Conservation (phyloP, 2,113 vertebrate genomes). For the Polyodon spathula region DNA sequence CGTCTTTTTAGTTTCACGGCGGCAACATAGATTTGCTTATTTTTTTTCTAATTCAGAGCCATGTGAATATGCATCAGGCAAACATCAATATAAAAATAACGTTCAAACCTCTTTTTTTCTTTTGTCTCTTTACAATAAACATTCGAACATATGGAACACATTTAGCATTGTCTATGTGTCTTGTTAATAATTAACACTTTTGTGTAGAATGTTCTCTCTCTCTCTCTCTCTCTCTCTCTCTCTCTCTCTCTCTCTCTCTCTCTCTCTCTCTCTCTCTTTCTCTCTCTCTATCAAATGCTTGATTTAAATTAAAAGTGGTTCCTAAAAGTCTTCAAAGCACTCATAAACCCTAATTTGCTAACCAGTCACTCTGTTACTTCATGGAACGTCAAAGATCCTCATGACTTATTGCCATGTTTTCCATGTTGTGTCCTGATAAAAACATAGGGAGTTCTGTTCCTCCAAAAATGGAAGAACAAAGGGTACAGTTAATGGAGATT, state of each 20-base stretch:
- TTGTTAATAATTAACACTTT: constrained; percentile 5
- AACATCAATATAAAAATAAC: too few relatives aligned
- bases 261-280: background rate
- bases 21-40: too few relatives aligned
- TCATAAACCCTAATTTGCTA: background rate
- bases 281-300: background rate
- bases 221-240: background rate
- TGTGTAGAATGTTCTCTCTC: too few relatives aligned
- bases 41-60: too few relatives aligned
- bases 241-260: background rate
- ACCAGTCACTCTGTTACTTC: constrained; percentile 7
- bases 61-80: too few relatives aligned
- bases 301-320: constrained; percentile 1
- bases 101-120: too few relatives aligned
- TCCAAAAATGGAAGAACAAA: constrained; percentile 55
- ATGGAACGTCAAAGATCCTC: constrained; percentile 52
- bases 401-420: constrained; percentile 48
- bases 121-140: background rate
- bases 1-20: too few relatives aligned
- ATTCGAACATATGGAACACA: background rate
- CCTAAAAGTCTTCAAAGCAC: constrained; percentile 2
- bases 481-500: constrained; percentile 65
- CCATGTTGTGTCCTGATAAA: constrained; percentile 38
- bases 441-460: constrained; percentile 64
- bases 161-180: background rate